phyloP scores from a whole-genome alignment of 2,888 invertebrate genomes.

The Agrochola circellaris region DNA sequence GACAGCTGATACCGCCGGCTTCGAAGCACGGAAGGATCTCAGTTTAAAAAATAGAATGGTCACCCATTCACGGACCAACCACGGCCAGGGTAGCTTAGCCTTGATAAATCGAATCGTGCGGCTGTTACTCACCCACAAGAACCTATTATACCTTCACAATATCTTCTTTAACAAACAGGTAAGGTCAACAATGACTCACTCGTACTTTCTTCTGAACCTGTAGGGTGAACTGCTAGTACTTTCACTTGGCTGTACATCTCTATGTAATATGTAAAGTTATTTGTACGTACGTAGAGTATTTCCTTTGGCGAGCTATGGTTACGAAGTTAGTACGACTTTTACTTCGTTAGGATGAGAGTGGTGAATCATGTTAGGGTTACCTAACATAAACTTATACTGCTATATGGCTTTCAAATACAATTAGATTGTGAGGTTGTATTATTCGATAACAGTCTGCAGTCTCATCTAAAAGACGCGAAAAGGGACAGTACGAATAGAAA shows the following conservation, averaged over 20 bases:
- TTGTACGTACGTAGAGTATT: constrained; percentile 8
- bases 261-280: constrained; percentile 30
- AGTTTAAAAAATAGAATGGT: background rate
- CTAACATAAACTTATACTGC: background rate
- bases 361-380: background rate
- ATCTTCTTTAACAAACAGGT: background rate
- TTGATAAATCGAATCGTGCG: background rate
- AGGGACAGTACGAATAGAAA: no score
- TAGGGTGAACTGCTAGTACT: constrained; percentile 39
- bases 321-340: constrained; percentile 10
- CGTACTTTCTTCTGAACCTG: constrained; percentile 43
- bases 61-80: background rate
- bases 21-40: background rate
- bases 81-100: background rate
- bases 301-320: constrained; percentile 19
- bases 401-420: no score
- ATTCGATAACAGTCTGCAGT: no score
- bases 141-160: background rate
- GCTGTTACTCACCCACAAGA: background rate
- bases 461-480: no score
- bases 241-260: constrained; percentile 33
- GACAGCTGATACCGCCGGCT: no score
- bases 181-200: constrained; percentile 20
- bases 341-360: constrained; percentile 15
- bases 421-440: no score